A percentile compares a stretch with the other conserved stretches of the same genome.
These are phyloP conservation scores for Menura novaehollandiae DNA, from an alignment of 2,113 vertebrate species.

Conservation along the genomic window DNA sequence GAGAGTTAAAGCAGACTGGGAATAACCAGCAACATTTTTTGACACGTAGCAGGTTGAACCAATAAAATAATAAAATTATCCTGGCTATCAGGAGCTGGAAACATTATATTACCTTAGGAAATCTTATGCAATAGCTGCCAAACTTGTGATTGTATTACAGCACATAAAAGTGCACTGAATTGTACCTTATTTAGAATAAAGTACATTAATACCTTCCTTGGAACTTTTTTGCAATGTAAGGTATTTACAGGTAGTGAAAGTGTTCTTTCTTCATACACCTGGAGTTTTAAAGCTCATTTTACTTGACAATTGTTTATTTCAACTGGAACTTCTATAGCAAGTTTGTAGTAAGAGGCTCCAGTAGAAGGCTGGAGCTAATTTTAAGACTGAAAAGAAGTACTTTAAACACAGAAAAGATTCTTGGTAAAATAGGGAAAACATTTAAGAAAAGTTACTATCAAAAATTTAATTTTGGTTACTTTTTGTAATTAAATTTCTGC, in stretches of 20 bases:
- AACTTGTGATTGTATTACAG: neutral
- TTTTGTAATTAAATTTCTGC: neutral
- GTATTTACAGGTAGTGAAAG: neutral
- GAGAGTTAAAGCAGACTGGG: neutral
- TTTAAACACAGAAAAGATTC: neutral
- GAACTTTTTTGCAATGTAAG: neutral
- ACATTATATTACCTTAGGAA: neutral
- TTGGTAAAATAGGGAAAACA: neutral
- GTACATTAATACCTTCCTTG: neutral
- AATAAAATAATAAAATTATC: neutral
- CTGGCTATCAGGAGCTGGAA: neutral
- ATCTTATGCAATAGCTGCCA: neutral
- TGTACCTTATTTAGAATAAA: neutral
- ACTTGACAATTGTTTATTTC: neutral
- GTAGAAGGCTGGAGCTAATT: neutral
- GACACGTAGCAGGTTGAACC: neutral
- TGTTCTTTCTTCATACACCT: neutral
- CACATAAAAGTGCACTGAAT: neutral
- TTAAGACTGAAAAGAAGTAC: neutral
- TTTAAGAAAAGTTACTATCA: neutral
- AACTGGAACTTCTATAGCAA: neutral
- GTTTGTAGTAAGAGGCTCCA: neutral
- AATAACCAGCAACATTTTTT: neutral
- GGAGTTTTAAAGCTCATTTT: neutral
- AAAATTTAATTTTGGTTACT: neutral